Conservation (phyloP, 2,888 invertebrate genomes). For the Antitype chi region DNA sequence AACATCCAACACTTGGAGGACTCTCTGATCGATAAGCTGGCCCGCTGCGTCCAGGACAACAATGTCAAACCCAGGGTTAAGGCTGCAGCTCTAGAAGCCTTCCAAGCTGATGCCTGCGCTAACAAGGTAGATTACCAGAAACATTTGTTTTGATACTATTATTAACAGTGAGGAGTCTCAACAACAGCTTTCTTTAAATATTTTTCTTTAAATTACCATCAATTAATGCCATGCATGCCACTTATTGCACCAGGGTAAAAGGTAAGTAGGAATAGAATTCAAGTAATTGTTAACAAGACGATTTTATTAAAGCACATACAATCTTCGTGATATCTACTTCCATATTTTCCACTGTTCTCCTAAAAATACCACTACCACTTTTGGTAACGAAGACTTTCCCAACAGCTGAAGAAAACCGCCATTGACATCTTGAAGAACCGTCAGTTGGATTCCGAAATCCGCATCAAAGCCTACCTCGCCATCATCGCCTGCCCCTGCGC, state of each 20-base stretch:
- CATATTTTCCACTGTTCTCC: neutral
- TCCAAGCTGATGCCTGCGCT: slow-evolving; percentile 93
- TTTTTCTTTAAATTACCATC: neutral
- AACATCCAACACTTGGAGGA: slow-evolving; percentile 94
- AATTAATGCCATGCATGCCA: neutral
- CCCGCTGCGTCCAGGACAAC: slow-evolving; percentile 91
- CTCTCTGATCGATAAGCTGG: slow-evolving; percentile 91
- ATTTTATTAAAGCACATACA: too few relatives aligned
- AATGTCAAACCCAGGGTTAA: slow-evolving; percentile 92
- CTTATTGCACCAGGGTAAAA: neutral
- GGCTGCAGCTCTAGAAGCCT: slow-evolving; percentile 95
- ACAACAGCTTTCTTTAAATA: neutral
- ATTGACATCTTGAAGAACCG: slow-evolving; percentile 92
- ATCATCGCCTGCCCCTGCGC: slow-evolving; percentile 94
- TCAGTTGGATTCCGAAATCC: slow-evolving; percentile 95
- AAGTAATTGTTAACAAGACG: too few relatives aligned
- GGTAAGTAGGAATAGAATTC: too few relatives aligned
- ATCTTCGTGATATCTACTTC: neutral
- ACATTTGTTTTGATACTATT: neutral
- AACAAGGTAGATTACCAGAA: slow-evolving; percentile 79
- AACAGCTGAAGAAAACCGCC: slow-evolving; percentile 88
- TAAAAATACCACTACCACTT: neutral
- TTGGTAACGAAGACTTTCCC: neutral
- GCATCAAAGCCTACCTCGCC: slow-evolving; percentile 96
- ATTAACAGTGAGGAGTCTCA: neutral